phyloP scores from a whole-genome alignment of 2,113 vertebrate species.

The Phylloscopus whistleri region DNA sequence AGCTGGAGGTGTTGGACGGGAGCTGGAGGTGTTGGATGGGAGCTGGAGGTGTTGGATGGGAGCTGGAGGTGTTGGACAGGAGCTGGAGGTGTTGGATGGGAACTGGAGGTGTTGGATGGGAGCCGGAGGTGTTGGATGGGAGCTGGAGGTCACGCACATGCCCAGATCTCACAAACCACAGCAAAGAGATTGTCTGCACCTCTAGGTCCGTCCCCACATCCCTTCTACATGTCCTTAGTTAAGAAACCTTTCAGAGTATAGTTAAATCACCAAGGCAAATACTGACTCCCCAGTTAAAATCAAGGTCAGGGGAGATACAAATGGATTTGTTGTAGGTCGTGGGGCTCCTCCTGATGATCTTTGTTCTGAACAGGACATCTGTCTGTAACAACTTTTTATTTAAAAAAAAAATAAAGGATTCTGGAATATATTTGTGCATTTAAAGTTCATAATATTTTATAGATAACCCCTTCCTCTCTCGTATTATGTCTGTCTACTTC shows the following conservation, averaged over 20 bases:
- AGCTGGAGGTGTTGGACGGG: accelerated
- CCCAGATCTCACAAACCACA: conserved; percentile 16
- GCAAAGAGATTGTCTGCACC: not conserved
- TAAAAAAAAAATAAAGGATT: not conserved
- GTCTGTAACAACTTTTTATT: not conserved
- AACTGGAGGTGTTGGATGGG: accelerated
- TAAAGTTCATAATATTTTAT: not conserved
- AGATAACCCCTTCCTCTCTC: not conserved
- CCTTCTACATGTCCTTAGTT: not conserved
- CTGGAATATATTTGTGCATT: not conserved
- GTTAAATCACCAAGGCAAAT: not conserved
- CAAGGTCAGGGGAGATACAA: not conserved
- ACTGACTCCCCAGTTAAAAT: not conserved
- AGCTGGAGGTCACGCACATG: not conserved
- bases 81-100: not conserved
- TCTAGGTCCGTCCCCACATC: not conserved
- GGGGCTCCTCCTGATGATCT: not conserved
- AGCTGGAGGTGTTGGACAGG: accelerated
- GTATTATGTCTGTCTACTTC: not conserved
- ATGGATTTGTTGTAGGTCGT: not conserved
- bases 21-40: accelerated
- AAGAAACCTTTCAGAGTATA: not conserved
- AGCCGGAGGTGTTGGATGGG: not conserved
- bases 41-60: accelerated
- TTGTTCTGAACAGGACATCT: not conserved